Percentiles rank a stretch among this genome's conserved stretches.
phyloP scores from a whole-genome alignment of 1,140 invertebrate genomes.

The Cydia strobilella region DNA sequence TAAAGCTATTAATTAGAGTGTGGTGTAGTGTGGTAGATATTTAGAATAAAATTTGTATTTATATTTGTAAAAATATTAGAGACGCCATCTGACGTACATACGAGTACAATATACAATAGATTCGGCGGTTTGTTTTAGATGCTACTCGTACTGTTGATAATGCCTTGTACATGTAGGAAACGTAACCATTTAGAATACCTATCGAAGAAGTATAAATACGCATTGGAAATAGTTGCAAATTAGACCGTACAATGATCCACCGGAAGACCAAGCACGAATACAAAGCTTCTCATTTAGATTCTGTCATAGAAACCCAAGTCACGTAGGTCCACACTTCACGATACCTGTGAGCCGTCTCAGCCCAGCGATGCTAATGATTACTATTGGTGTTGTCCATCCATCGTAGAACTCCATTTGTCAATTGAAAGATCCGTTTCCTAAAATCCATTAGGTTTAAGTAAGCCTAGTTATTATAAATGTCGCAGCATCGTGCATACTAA shows the following conservation, averaged over 20 bases:
- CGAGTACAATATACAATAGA: too few relatives aligned
- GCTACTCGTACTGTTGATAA: too few relatives aligned
- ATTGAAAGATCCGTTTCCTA: too few relatives aligned
- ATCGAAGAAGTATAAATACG: slow-evolving; percentile 26
- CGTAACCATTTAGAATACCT: background rate
- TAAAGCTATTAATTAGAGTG: too few relatives aligned
- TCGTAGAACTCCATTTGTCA: background rate
- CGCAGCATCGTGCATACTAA: too few relatives aligned
- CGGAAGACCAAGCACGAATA: slow-evolving; percentile 41
- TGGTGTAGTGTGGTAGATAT: too few relatives aligned
- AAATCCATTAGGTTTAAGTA: too few relatives aligned
- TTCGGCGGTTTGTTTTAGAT: too few relatives aligned
- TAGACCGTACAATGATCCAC: slow-evolving; percentile 46
- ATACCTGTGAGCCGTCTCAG: slow-evolving; percentile 29
- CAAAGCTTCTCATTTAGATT: slow-evolving; percentile 54
- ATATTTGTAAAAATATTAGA: too few relatives aligned
- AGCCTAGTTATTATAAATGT: too few relatives aligned
- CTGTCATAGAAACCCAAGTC: slow-evolving; percentile 55
- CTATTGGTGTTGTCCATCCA: background rate
- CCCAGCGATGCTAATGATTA: background rate
- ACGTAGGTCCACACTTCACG: slow-evolving; percentile 50
- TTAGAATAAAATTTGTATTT: too few relatives aligned
- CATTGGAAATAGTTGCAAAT: slow-evolving; percentile 46
- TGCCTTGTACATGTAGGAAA: background rate
- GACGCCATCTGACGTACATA: too few relatives aligned